A percentile compares a stretch with the other conserved stretches of the same genome.
These are phyloP conservation scores for Enteromius unitaeniatus DNA, from an alignment of 2,797 vertebrate genomes.

Conservation along the genomic window DNA sequence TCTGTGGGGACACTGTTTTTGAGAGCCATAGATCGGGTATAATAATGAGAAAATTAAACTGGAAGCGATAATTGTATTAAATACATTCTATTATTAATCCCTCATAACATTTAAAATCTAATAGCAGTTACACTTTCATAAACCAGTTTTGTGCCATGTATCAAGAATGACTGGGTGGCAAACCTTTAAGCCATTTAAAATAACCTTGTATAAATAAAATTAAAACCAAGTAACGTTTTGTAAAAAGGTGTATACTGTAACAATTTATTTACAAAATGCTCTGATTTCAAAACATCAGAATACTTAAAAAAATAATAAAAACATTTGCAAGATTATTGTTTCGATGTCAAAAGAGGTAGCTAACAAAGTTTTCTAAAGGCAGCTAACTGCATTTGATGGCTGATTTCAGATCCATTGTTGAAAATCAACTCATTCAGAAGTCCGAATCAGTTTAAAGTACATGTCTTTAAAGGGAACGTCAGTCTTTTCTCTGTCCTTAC, in stretches of 20 bases:
- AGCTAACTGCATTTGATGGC: not conserved
- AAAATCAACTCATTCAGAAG: not conserved
- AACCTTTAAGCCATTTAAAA: too few species aligned
- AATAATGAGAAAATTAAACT: too few species aligned
- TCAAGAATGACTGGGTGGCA: too few species aligned
- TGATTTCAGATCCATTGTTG: slow-evolving; percentile 10
- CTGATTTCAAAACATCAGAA: slow-evolving; percentile 43
- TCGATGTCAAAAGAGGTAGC: slow-evolving; percentile 54
- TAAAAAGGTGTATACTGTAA: slow-evolving; percentile 49
- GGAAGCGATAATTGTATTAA: too few species aligned
- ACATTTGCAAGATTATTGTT: slow-evolving; percentile 33
- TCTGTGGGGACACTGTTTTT: too few species aligned
- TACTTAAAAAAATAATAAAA: not conserved
- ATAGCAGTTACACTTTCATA: too few species aligned
- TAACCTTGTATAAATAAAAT: too few species aligned
- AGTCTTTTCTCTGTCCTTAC: not conserved
- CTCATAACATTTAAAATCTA: too few species aligned
- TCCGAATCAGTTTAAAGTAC: slow-evolving; percentile 10
- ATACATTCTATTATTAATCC: too few species aligned
- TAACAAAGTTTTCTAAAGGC: slow-evolving; percentile 32
- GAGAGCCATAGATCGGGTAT: too few species aligned
- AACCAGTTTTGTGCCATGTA: too few species aligned
- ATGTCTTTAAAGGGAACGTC: not conserved
- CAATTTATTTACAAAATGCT: slow-evolving; percentile 74
- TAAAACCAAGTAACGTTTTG: not conserved